These are phyloP conservation scores for Paramisgurnus dabryanus DNA, from an alignment of 2,113 vertebrate genomes.

Conservation along the genomic window DNA sequence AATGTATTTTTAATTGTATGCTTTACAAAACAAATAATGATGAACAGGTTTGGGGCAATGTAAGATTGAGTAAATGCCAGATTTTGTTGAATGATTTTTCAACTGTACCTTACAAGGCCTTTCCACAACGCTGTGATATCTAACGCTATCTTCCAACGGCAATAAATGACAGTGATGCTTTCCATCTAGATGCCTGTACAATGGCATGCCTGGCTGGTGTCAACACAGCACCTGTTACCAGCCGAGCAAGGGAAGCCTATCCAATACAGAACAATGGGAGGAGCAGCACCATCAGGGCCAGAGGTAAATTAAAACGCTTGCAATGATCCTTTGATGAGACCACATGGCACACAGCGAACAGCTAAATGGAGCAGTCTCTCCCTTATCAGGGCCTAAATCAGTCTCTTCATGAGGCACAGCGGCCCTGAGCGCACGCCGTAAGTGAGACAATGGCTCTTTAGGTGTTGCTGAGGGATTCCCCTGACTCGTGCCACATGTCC, in stretches of 20 bases:
- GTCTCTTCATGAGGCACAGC: slow-evolving; percentile 43
- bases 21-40: too few relatives aligned
- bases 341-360: slow-evolving; percentile 47
- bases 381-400: slow-evolving; percentile 61
- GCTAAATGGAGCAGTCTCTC: slow-evolving; percentile 46
- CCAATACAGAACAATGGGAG: slow-evolving; percentile 40
- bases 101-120: neutral
- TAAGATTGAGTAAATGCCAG: too few relatives aligned
- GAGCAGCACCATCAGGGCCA: slow-evolving; percentile 48
- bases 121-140: neutral
- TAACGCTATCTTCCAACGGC: neutral
- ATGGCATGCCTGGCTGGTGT: slow-evolving; percentile 12
- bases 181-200: neutral
- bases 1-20: too few relatives aligned
- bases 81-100: neutral
- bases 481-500: slow-evolving; percentile 61
- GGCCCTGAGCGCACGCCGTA: slow-evolving; percentile 7
- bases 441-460: slow-evolving; percentile 36
- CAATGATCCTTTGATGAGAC: slow-evolving; percentile 55
- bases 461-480: slow-evolving; percentile 47
- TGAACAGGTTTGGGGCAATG: too few relatives aligned
- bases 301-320: slow-evolving; percentile 50
- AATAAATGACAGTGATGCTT: slow-evolving; percentile 11
- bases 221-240: slow-evolving; percentile 53
- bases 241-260: slow-evolving; percentile 31